Percentiles rank a stretch among this genome's conserved stretches.
These are phyloP conservation scores for Orientallactaga sibirica DNA, from an alignment of 2,797 vertebrate genomes.

Conservation along the genomic window DNA sequence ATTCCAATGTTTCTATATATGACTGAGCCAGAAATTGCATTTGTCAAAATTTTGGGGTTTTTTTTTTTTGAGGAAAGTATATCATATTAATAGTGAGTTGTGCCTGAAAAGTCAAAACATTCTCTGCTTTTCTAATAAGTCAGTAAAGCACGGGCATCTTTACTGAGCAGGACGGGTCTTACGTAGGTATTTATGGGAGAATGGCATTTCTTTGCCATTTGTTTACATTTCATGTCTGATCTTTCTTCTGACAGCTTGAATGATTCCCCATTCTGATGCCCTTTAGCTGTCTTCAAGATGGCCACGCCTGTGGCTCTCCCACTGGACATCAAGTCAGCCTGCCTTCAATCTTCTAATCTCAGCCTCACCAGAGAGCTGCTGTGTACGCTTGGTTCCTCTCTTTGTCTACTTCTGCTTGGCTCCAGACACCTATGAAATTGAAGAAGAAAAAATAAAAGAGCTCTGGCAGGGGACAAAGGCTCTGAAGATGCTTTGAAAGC, in stretches of 20 bases:
- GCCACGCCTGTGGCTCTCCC: neutral
- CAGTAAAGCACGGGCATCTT: neutral
- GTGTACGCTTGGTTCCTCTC: neutral
- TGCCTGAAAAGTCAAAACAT: slow-evolving; percentile 26
- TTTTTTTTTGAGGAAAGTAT: slow-evolving; percentile 25
- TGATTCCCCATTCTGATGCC: neutral
- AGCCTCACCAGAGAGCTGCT: neutral
- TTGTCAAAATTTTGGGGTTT: slow-evolving; percentile 23
- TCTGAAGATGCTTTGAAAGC: neutral
- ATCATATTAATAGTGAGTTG: slow-evolving; percentile 15
- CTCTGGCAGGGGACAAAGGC: neutral
- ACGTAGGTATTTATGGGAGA: neutral
- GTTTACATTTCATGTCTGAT: slow-evolving; percentile 45
- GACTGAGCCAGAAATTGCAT: slow-evolving; percentile 13
- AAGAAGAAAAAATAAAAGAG: neutral
- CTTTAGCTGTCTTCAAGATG: slow-evolving; percentile 13
- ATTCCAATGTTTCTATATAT: slow-evolving; percentile 50
- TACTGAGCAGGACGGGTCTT: slow-evolving; percentile 12
- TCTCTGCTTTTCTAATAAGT: slow-evolving; percentile 39
- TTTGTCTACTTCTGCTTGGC: neutral
- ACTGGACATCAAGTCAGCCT: neutral
- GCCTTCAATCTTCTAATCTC: neutral
- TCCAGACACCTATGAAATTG: slow-evolving; percentile 20
- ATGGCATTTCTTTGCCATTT: slow-evolving; percentile 16
- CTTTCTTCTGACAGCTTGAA: slow-evolving; percentile 27